Conservation (phyloP, 2,888 invertebrate species). For the Trachelus stipa region DNA sequence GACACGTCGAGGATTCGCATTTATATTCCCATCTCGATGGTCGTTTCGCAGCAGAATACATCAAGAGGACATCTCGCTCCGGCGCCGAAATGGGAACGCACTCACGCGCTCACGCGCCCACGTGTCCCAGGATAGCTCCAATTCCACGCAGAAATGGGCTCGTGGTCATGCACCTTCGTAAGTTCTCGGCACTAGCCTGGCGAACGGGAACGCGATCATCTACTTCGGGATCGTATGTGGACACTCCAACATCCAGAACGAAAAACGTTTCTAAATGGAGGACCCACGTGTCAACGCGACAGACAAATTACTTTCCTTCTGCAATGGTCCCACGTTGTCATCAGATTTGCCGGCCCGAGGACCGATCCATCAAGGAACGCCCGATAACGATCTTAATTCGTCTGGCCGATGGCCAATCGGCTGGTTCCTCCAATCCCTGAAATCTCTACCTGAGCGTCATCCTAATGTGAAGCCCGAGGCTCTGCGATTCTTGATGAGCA, state of each 20-base stretch:
- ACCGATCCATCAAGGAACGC: slow-evolving; percentile 44
- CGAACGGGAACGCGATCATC: too few relatives aligned
- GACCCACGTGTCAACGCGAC: slow-evolving; percentile 18
- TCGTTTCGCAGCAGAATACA: not conserved
- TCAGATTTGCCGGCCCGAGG: slow-evolving; percentile 41
- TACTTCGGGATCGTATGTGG: too few relatives aligned
- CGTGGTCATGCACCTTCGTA: too few relatives aligned
- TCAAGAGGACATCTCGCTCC: slow-evolving; percentile 2
- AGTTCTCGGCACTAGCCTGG: too few relatives aligned
- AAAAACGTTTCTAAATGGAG: not conserved
- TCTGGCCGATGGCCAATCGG: slow-evolving; percentile 37
- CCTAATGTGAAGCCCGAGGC: not conserved
- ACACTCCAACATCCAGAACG: not conserved
- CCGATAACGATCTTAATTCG: slow-evolving; percentile 49
- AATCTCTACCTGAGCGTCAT: slow-evolving; percentile 26
- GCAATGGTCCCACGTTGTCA: not conserved
- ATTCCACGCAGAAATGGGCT: not conserved
- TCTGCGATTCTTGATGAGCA: not conserved
- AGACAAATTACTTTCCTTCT: slow-evolving; percentile 20
- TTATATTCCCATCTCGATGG: not conserved
- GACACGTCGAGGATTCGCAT: not conserved
- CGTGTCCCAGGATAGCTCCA: not conserved
- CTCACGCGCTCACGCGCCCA: not conserved
- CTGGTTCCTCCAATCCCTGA: slow-evolving; percentile 20
- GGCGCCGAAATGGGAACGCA: not conserved